These are phyloP conservation scores for Cuniculus paca DNA, from an alignment of 2,797 vertebrate species.

Conservation along the genomic window DNA sequence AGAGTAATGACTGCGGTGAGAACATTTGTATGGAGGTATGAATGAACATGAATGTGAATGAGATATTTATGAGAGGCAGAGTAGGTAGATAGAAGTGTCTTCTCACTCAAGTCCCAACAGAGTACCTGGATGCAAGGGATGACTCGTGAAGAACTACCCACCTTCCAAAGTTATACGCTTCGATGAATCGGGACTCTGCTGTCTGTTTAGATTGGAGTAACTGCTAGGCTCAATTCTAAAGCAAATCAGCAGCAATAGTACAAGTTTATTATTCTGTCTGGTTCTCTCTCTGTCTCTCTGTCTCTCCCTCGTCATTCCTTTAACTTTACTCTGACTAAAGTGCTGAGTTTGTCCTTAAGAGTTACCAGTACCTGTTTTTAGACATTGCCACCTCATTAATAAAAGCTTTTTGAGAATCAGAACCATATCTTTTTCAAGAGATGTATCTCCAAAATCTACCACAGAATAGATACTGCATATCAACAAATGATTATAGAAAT, in stretches of 20 bases:
- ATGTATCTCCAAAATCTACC: background rate
- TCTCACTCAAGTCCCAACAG: background rate
- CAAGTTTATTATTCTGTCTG: background rate
- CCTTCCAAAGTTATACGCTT: background rate
- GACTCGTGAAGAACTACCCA: background rate
- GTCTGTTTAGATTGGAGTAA: background rate
- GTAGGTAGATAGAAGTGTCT: background rate
- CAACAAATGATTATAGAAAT: constrained; percentile 33
- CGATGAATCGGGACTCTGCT: background rate
- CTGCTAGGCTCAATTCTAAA: background rate
- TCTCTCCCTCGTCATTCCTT: background rate
- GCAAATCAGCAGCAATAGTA: background rate
- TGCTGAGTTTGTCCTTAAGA: background rate
- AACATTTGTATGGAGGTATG: background rate
- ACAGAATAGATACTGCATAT: background rate
- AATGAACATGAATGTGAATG: background rate
- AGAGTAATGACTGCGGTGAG: background rate
- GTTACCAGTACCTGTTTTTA: constrained; percentile 22
- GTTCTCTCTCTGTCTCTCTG: background rate
- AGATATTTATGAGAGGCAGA: background rate
- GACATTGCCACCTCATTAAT: background rate
- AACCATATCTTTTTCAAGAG: background rate
- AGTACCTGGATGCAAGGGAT: background rate
- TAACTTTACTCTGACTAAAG: constrained; percentile 18
- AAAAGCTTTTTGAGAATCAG: background rate